Base-by-base conservation (phyloP, 1,140 invertebrate genomes). In the Drosophila ficusphila region DNA sequence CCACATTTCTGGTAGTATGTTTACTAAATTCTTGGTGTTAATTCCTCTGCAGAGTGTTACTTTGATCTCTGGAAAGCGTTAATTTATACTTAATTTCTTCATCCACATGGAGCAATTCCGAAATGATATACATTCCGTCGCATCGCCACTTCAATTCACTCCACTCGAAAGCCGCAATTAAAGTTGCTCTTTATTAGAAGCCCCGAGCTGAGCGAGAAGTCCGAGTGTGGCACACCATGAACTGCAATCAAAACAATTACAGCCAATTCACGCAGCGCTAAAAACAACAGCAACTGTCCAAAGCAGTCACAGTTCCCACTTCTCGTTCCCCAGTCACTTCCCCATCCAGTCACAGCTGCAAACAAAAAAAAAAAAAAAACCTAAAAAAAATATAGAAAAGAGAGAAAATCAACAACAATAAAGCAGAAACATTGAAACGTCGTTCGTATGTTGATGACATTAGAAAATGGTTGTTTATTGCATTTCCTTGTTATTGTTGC, bases 391-490 rank as follows among this genome's bases (percentile, higher is more conserved):
- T 21, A 27, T 38, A 44, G 41, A 42, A 44, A 44, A 42, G 8
- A 39, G 25, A 69, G 25, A 47, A 52, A 52, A 31, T 39, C 44
- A 76, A 58, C 54, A 48, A 44, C 48, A 74, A 67, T 64, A 75
- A 75, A 75, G 60, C 34, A 68, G 48, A 76, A 68, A 76, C 58
- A 67, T 65, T 62, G 62, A 73, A 72, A 48, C 69, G 58, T 54
- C 58, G 41, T 57, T 79, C 48, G 57, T 75, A 71, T 76, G 79
- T 68, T 85, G 79, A 86, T 85, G 79, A 86, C 82, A 86, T 86
- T 86, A 82, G 82, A 86, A 88, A 77, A 86, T 82, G 79, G 82
- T 86, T 88, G 85, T 86, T 86, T 86, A 86, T 86, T 86, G 82
- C 82, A 74, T 78, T 86, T 77, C 58, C 82, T 70, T 75, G 62